Evolutionary conservation across 2,888 invertebrate genomes (phyloP), one percentile per base, ranked within the genome.

Genomic region (Brachynemurus nebulosus): DNA sequence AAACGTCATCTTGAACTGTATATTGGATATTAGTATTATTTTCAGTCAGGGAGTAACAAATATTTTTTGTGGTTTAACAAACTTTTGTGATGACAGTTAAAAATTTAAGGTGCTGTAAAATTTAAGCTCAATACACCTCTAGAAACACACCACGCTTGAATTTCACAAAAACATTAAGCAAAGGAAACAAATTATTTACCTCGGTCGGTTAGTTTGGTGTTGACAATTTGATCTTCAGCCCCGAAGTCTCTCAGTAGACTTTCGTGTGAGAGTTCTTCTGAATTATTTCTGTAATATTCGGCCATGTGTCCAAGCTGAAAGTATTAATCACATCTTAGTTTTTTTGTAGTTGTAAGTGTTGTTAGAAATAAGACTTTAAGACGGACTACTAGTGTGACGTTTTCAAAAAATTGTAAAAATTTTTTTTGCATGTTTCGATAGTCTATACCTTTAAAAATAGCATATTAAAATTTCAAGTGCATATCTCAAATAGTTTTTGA

Each of bases 231-330:
- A 57, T 80, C 78, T 51, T 70, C 71, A 38, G 81, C 81, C 23
- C 82, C 84, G 54, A 79, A 85, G 54, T 78, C 77, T 44, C 69
- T 67, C 46, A 86, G 59, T 33, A 88, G 61, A 53, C 75, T 73
- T 54, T 72, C 72, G 59, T 83, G 82, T 25, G 78, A 78, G 45
- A 88, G 68, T 46, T 80, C 73, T 44, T 69, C 68, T 51, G 76
- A 75, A 56, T 80, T 74, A 44, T 76, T 71, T 54, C 76, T 70
- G 62, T 88, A 90, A 59, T 81, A 82, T 56, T 88, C 88, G 27
- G 89, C 80, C 40, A 82, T 80, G 42, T 77, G 73, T 35, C 83
- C 88, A 58, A 77, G 74, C 89, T 89, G 59, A 43, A 57, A 53
- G 44, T 25, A 2, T 20, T 11, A 6, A n/a, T 27, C 6, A 27